Percentiles rank a stretch among this genome's conserved stretches.
Evolutionary conservation across 2,888 invertebrate species (phyloP).

Genomic region (Amphimallon solstitiale): DNA sequence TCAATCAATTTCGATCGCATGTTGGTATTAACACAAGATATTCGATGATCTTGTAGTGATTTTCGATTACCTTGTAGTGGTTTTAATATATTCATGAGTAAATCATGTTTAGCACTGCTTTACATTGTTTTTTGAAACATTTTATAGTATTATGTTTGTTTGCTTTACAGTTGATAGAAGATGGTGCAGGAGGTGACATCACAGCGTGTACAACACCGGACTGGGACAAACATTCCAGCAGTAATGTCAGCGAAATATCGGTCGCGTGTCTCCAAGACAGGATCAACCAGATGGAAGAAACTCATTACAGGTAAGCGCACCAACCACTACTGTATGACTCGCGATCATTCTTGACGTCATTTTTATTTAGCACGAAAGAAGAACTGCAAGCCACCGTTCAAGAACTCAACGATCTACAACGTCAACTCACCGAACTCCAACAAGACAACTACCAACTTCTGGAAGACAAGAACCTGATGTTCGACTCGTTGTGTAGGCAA

Average conservation of each 20-base stretch:
- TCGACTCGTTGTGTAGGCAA: conserved; percentile 91
- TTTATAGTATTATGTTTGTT: too few species aligned
- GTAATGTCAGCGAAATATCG: conserved; percentile 87
- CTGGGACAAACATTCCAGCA: conserved; percentile 93
- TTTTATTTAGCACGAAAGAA: conserved; percentile 80
- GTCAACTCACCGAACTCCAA: conserved; percentile 86
- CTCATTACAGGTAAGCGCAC: conserved; percentile 74
- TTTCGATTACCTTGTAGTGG: too few species aligned
- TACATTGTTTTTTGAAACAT: too few species aligned
- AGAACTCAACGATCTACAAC: conserved; percentile 89
- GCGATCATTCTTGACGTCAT: background rate
- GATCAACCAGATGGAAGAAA: conserved; percentile 93
- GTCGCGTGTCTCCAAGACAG: conserved; percentile 94
- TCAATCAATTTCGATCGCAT: too few species aligned
- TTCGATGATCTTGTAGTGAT: too few species aligned
- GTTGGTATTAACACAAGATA: too few species aligned
- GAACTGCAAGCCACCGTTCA: conserved; percentile 94
- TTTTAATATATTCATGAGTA: too few species aligned
- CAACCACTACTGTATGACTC: background rate
- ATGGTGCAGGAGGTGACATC: conserved; percentile 61
- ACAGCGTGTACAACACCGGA: conserved; percentile 82
- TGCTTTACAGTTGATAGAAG: conserved; percentile 53
- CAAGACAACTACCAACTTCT: conserved; percentile 87
- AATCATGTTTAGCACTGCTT: too few species aligned
- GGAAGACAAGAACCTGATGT: conserved; percentile 88